These are phyloP conservation scores for Orthosia incerta DNA, from an alignment of 2,888 invertebrate genomes.

Conservation along the genomic window DNA sequence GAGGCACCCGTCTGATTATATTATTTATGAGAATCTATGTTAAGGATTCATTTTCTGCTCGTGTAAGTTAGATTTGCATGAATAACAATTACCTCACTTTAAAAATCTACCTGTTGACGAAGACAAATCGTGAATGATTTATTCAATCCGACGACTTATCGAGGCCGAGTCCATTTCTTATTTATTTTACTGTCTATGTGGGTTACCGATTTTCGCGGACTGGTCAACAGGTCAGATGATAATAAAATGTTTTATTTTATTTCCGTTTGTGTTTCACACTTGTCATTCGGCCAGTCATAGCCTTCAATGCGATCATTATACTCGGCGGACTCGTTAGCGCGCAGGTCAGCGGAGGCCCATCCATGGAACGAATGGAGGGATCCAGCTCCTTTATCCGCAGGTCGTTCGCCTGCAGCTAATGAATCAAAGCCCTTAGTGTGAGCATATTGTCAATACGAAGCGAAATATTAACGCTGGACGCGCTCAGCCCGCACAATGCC, in stretches of 20 bases:
- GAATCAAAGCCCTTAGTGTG: constrained; percentile 86
- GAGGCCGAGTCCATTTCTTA: constrained; percentile 80
- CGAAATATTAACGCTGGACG: constrained; percentile 85
- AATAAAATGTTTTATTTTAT: constrained; percentile 74
- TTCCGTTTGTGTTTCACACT: constrained; percentile 72
- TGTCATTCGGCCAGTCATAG: constrained; percentile 80
- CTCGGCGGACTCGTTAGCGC: constrained; percentile 86
- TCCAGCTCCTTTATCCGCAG: constrained; percentile 86
- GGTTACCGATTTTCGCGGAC: constrained; percentile 80
- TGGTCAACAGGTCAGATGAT: constrained; percentile 73
- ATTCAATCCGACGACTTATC: constrained; percentile 82
- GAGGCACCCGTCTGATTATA: constrained; percentile 79
- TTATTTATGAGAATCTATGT: constrained; percentile 86
- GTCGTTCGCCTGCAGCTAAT: constrained; percentile 88
- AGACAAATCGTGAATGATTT: constrained; percentile 86
- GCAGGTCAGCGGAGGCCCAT: constrained; percentile 85
- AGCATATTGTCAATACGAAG: constrained; percentile 87
- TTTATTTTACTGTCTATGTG: constrained; percentile 80
- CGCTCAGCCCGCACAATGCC: constrained; percentile 80
- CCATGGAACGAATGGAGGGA: constrained; percentile 85
- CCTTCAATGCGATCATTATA: constrained; percentile 87
- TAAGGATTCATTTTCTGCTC: constrained; percentile 88
- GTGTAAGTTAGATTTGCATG: constrained; percentile 88
- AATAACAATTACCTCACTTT: constrained; percentile 87
- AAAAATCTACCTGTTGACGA: constrained; percentile 87